Evolutionary conservation across 2,888 invertebrate genomes (phyloP), one percentile per base, ranked within the genome.

Genomic region (Electrophaes corylata): DNA sequence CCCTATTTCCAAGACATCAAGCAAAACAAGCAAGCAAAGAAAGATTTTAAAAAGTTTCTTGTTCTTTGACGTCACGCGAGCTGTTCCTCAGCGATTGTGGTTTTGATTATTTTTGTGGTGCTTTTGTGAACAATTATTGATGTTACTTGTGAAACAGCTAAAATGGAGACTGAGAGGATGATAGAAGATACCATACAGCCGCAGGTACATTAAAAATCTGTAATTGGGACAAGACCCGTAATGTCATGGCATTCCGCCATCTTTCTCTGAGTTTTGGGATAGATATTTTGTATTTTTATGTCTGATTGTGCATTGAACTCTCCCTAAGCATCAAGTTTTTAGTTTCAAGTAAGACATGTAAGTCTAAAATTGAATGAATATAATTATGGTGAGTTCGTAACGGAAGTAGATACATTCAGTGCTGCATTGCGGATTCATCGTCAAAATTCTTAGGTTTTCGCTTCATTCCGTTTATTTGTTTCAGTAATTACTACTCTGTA

Each of bases 111-210:
- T 75, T 83, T 81, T 70, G 79, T 83, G 84, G 79, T 80, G 84
- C 35, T 82, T 82, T 73, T 73, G 81, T 86, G 83, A 76, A 88
- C 78, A 76, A 75, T 72, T 79, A 86, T 91, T 89, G 77, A 90
- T 91, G 92, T 87, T 84, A 83, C 84, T 88, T 81, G 88, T 90
- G 90, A 88, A 87, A 95, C 95, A 95, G 94, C 95, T 93, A 96
- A 96, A 94, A 97, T 97, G 96, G 97, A 97, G 94, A 96, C 96
- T 92, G 96, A 97, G 93, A 96, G 96, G 94, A 94, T 95, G 91
- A 95, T 96, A 93, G 96, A 96, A 93, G 96, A 96, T 64, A 85
- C 86, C 64, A 83, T 87, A 78, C 85, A 88, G 70, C 88, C 88
- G 59, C 90, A 91, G 91, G 91, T 91, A 84, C 60, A 68, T 39